These are phyloP conservation scores for Netelia inedita DNA, from an alignment of 2,888 invertebrate genomes.

Conservation along the genomic window DNA sequence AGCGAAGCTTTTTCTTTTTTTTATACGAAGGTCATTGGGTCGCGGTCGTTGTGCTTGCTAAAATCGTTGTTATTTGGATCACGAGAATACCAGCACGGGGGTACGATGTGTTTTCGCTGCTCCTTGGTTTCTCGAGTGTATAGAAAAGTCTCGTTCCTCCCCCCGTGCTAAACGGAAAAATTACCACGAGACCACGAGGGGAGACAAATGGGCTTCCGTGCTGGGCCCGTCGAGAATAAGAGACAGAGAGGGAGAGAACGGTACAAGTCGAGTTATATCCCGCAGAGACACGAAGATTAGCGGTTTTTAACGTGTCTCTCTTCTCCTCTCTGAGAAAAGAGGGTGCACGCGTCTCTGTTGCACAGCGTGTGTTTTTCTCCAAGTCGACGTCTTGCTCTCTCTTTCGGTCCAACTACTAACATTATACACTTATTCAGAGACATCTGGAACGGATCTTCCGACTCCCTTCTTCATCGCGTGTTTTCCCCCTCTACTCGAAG, in stretches of 20 bases:
- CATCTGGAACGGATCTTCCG: conserved; percentile 75
- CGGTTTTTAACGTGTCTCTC: conserved; percentile 79
- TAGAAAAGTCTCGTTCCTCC: conserved; percentile 40
- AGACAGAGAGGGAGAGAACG: conserved; percentile 26
- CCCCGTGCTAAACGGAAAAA: conserved; percentile 63
- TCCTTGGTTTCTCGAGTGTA: conserved; percentile 8
- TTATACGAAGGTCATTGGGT: neutral
- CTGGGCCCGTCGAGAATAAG: conserved; percentile 34
- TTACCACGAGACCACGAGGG: conserved; percentile 60
- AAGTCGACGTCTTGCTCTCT: conserved; percentile 75
- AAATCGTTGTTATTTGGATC: conserved; percentile 78
- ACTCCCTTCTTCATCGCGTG: conserved; percentile 46
- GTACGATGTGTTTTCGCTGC: conserved; percentile 28
- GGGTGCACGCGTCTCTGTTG: conserved; percentile 43
- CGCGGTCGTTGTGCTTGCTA: conserved; percentile 30
- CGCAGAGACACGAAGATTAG: conserved; percentile 78
- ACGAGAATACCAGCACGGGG: conserved; percentile 73
- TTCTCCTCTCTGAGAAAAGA: conserved; percentile 73
- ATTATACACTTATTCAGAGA: conserved; percentile 62
- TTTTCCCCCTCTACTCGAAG: conserved; percentile 70
- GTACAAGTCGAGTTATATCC: conserved; percentile 57
- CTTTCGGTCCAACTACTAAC: conserved; percentile 24
- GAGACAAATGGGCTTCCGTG: conserved; percentile 65
- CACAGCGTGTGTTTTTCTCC: conserved; percentile 54
- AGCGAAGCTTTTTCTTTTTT: neutral